phyloP scores from a whole-genome alignment of 2,888 invertebrate genomes.

The Polydrusus cervinus region DNA sequence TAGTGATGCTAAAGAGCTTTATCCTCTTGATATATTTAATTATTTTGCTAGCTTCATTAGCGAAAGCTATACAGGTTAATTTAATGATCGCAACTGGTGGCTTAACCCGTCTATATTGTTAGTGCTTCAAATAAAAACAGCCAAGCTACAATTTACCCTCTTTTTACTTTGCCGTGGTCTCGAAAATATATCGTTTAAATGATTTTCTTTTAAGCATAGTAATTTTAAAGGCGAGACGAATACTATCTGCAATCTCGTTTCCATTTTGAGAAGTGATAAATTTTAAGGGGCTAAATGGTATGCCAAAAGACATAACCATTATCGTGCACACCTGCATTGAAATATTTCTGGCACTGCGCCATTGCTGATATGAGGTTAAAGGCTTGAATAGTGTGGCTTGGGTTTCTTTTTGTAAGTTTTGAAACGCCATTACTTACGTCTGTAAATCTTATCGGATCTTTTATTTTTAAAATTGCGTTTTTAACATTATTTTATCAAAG shows the following conservation, averaged over 20 bases:
- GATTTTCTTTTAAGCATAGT: too few relatives aligned
- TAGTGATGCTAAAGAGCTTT: too few relatives aligned
- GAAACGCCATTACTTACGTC: not conserved
- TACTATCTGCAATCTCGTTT: conserved; percentile 8
- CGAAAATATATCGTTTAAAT: too few relatives aligned
- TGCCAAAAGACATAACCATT: conserved; percentile 18
- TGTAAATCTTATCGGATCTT: not conserved
- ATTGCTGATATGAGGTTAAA: conserved; percentile 10
- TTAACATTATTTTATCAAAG: too few relatives aligned
- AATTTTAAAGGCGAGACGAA: conserved; percentile 1
- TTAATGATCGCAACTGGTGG: too few relatives aligned
- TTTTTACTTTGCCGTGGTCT: too few relatives aligned
- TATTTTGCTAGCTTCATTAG: too few relatives aligned
- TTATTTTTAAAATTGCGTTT: not conserved
- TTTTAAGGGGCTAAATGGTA: not conserved
- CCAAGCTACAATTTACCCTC: too few relatives aligned
- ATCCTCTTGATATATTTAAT: too few relatives aligned
- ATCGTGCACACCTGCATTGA: conserved; percentile 18
- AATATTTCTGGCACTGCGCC: conserved; percentile 3
- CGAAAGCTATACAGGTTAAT: too few relatives aligned
- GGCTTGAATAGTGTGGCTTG: not conserved
- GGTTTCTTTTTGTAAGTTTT: conserved; percentile 2
- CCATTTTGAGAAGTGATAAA: not conserved
- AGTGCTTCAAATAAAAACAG: too few relatives aligned
- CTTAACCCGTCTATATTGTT: too few relatives aligned